These are phyloP conservation scores for Anadara kagoshimensis DNA, from an alignment of 1,140 invertebrate species.

Conservation along the genomic window DNA sequence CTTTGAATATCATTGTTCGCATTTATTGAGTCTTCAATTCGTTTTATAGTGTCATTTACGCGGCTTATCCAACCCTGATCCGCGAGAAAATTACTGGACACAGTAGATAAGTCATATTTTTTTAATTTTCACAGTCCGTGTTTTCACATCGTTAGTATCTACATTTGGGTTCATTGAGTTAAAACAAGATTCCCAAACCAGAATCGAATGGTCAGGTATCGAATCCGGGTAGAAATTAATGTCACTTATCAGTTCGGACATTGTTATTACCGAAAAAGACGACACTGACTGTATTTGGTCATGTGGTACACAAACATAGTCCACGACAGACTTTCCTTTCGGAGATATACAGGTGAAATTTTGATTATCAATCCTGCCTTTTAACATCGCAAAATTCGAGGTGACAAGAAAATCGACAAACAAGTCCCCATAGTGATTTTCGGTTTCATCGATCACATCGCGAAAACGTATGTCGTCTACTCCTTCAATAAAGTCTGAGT, in stretches of 20 bases:
- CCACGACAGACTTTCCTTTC: slow-evolving; percentile 25
- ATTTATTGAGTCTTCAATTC: too few relatives aligned
- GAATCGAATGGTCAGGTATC: slow-evolving; percentile 17
- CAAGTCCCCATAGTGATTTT: slow-evolving; percentile 20
- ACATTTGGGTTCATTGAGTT: too few relatives aligned
- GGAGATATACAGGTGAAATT: slow-evolving; percentile 23
- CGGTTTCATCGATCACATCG: slow-evolving; percentile 16
- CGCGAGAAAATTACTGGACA: too few relatives aligned
- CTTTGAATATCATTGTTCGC: too few relatives aligned
- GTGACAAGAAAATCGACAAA: slow-evolving; percentile 20
- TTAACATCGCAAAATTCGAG: slow-evolving; percentile 13
- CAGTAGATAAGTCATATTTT: too few relatives aligned
- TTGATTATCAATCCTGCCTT: background rate
- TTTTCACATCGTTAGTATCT: too few relatives aligned
- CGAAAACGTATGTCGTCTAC: slow-evolving; percentile 4
- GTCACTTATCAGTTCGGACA: slow-evolving; percentile 10
- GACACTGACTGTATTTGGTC: slow-evolving; percentile 11
- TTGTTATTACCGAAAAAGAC: slow-evolving; percentile 7
- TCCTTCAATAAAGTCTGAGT: slow-evolving; percentile 13
- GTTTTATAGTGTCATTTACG: too few relatives aligned
- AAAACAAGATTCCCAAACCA: too few relatives aligned
- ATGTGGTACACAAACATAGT: slow-evolving; percentile 19
- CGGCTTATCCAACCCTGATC: too few relatives aligned
- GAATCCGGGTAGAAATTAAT: background rate
- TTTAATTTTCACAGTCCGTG: too few relatives aligned